Percentiles rank a stretch among this genome's conserved stretches.
Evolutionary conservation across 2,113 vertebrate species (phyloP).

Genomic region (Paratilapia polleni): DNA sequence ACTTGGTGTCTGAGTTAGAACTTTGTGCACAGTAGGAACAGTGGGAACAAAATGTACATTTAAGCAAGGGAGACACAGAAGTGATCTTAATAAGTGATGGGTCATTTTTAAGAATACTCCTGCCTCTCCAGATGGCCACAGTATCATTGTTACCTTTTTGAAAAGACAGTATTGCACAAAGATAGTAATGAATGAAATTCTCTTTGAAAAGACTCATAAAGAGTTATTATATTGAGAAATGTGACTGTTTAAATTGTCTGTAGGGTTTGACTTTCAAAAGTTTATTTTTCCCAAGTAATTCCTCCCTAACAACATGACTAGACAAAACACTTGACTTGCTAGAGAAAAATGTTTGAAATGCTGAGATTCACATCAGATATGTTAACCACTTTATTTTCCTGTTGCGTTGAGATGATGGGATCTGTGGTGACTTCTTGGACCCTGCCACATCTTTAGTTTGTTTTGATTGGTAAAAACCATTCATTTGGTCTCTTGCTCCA

Average conservation of each 20-base stretch:
- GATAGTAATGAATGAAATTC: neutral
- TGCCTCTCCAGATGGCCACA: neutral
- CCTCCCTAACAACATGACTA: neutral
- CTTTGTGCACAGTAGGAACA: neutral
- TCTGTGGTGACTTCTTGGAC: neutral
- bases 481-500: neutral
- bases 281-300: neutral
- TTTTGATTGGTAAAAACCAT: too few relatives aligned
- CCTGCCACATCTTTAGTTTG: too few relatives aligned
- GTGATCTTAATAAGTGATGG: neutral
- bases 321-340: neutral
- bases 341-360: neutral
- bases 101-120: neutral
- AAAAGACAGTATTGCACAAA: neutral
- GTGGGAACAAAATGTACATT: neutral
- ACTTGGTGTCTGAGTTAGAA: neutral
- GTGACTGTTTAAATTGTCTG: neutral
- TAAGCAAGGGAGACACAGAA: neutral
- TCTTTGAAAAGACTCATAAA: too few relatives aligned
- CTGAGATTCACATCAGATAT: neutral
- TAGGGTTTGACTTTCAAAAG: neutral
- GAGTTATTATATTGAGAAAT: neutral
- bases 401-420: neutral
- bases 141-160: neutral
- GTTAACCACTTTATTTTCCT: neutral